phyloP scores from a whole-genome alignment of 2,888 invertebrate species.

The Physocephala rufipes region DNA sequence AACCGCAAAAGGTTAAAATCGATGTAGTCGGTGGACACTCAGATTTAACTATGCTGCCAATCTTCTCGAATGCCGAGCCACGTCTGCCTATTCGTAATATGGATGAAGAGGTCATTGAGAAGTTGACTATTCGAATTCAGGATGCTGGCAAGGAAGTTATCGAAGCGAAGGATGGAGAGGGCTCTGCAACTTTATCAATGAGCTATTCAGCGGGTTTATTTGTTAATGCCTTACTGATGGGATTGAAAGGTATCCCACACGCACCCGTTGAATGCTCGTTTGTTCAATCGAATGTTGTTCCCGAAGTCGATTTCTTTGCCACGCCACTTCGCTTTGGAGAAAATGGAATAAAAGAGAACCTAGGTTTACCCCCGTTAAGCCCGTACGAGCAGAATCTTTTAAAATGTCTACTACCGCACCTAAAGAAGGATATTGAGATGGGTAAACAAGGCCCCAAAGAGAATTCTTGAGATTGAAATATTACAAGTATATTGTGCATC shows the following conservation, averaged over 20 bases:
- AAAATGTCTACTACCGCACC: conserved; percentile 85
- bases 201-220: conserved; percentile 94
- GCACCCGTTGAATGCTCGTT: conserved; percentile 89
- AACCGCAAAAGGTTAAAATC: conserved; percentile 81
- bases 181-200: conserved; percentile 98
- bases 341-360: conserved; percentile 90
- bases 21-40: conserved; percentile 98
- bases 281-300: conserved; percentile 80
- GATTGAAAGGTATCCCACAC: conserved; percentile 66
- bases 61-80: conserved; percentile 90
- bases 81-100: conserved; percentile 77
- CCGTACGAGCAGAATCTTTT: conserved; percentile 81
- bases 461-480: too few species aligned
- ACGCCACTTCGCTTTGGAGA: conserved; percentile 87
- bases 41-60: conserved; percentile 93
- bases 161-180: conserved; percentile 94
- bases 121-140: conserved; percentile 88
- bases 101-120: conserved; percentile 77
- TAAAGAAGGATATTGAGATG: conserved; percentile 87
- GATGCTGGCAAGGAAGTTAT: conserved; percentile 92
- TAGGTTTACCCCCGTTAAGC: conserved; percentile 87
- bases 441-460: conserved; percentile 77
- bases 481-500: too few species aligned
- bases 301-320: conserved; percentile 90
- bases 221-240: conserved; percentile 80